Conservation (phyloP, 2,797 vertebrate genomes). For the Melanotaenia nigrans region DNA sequence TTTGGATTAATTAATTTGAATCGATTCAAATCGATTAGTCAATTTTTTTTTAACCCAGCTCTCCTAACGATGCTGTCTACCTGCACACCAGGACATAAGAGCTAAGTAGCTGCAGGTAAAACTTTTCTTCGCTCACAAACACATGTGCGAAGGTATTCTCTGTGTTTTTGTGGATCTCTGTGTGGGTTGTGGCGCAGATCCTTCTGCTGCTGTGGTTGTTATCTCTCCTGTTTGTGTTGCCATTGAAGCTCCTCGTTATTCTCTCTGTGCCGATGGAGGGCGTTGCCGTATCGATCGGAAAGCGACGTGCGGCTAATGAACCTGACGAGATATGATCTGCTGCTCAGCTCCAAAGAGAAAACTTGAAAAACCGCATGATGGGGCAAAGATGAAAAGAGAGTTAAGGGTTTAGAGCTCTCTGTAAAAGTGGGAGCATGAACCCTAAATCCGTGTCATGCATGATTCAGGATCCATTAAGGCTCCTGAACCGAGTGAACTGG, state of each 20-base stretch:
- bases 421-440: slow-evolving; percentile 35
- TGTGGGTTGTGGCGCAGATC: slow-evolving; percentile 33
- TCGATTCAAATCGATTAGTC: too few species aligned
- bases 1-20: too few species aligned
- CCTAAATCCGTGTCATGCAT: slow-evolving; percentile 50
- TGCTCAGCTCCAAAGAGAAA: not conserved
- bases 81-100: too few species aligned
- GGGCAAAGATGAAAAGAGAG: slow-evolving; percentile 16
- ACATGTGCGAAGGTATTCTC: too few species aligned
- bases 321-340: not conserved
- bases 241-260: slow-evolving; percentile 8
- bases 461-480: slow-evolving; percentile 44
- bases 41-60: too few species aligned
- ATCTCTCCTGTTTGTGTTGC: not conserved
- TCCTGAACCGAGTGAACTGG: slow-evolving; percentile 32
- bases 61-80: too few species aligned
- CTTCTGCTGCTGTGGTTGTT: slow-evolving; percentile 7
- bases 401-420: slow-evolving; percentile 28
- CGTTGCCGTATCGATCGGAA: not conserved
- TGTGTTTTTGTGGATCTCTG: slow-evolving; percentile 24
- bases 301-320: slow-evolving; percentile 4
- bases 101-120: too few species aligned
- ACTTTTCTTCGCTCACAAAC: too few species aligned
- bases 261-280: not conserved
- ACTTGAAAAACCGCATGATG: not conserved